phyloP scores from a whole-genome alignment of 1,140 invertebrate genomes.

The Charaxes varanes region DNA sequence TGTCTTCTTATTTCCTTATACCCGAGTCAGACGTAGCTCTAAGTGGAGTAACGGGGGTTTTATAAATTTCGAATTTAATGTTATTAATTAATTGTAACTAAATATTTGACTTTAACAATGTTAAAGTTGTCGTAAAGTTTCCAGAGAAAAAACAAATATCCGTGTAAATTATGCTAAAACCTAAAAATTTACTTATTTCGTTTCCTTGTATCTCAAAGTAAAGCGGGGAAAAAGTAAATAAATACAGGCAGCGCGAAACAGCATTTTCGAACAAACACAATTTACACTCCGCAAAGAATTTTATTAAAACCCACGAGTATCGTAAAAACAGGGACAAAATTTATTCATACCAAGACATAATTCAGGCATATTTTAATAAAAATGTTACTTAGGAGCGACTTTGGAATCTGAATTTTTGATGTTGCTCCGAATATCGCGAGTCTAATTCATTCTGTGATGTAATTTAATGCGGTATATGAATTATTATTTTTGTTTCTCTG shows the following conservation, averaged over 20 bases:
- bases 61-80: no score
- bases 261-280: constrained; percentile 19
- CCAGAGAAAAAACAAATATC: constrained; percentile 5
- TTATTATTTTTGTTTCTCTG: no score
- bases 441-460: no score
- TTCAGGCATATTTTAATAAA: constrained; percentile 35
- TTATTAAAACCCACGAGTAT: constrained; percentile 18
- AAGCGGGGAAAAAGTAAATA: constrained; percentile 3
- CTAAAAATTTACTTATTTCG: constrained; percentile 2
- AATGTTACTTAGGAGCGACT: constrained; percentile 7
- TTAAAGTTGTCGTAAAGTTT: no score
- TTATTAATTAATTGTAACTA: no score
- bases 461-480: no score
- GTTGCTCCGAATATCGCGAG: no score
- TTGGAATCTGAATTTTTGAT: constrained; percentile 11
- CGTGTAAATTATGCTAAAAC: neutral
- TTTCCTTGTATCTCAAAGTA: neutral
- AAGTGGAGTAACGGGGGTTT: no score
- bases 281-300: constrained; percentile 21
- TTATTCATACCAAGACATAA: constrained; percentile 35
- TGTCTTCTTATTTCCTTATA: no score
- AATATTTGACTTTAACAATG: no score
- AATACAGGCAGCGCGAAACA: constrained; percentile 4
- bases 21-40: no score
- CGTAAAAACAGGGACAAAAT: constrained; percentile 27